Base-by-base conservation (phyloP, 2,888 invertebrate species). In the Dinocampus coccinellae region DNA sequence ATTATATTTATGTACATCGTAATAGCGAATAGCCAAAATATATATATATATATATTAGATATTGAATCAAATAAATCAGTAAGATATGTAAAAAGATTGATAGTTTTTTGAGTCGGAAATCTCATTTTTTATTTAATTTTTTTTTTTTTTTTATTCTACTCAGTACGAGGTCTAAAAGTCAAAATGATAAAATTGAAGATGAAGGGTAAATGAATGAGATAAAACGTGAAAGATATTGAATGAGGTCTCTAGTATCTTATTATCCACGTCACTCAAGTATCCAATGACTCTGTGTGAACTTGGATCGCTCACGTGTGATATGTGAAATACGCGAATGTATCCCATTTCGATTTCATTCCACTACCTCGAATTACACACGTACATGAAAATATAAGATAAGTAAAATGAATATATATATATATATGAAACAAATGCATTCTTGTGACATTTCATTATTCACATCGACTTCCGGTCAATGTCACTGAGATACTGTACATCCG, bases 401-500 rank as follows among this genome's bases (percentile, higher is more conserved):
- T 7, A 29, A 7, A 29, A 29, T 29, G 7, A 29, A 47, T n/a
- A 3, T 7, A 1, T 3, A 3, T 16, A 47, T 47, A 47, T n/a
- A 9, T 16, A 1, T 47, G 6, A 47, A n/a, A 47, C 16, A 16
- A 47, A 16, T 47, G 16, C 47, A 47, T 47, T 47, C 16, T 16
- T 6, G 47, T 16, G 47, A 47, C 47, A 47, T 47, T 29, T 67
- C 22, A 13, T 58, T 22, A 57, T 58, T 53, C 22, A 2, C 24
- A 24, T 57, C 22, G 20, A 55, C 53, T 72, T 67, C 62, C 53
- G 52, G 55, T 34, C 20, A 16, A 42, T n/a, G 26, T n/a, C n/a
- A 42, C 20, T 63, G 36, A 62, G 55, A 63, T 52, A 69, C 62
- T 63, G 39, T 33, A 63, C 55, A 64, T 70, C 55, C 57, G 57